Evolutionary conservation across 2,113 vertebrate species (phyloP).

Genomic region (Ictidomys tridecemlineatus): DNA sequence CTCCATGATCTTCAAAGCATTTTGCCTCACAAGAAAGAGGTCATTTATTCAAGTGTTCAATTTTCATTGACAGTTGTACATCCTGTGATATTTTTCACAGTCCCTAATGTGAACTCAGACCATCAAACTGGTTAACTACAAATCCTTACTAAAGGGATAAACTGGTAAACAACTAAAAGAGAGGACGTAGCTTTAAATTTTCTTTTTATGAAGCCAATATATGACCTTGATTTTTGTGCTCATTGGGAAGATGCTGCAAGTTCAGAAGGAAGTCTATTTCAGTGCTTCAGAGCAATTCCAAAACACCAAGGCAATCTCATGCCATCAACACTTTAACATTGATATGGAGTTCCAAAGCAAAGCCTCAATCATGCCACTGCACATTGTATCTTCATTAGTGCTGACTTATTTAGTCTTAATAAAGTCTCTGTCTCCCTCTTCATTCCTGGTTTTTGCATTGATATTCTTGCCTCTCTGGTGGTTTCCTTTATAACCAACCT

Average conservation of each 20-base stretch:
- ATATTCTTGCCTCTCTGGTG: background rate
- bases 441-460: background rate
- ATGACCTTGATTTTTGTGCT: slow-evolving; percentile 1
- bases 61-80: background rate
- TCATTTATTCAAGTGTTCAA: background rate
- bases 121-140: background rate
- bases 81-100: background rate
- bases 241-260: background rate
- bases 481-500: background rate
- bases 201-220: background rate
- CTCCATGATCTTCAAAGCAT: background rate
- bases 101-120: background rate
- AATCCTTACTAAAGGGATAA: background rate
- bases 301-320: background rate
- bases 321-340: background rate
- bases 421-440: background rate
- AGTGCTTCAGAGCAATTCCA: slow-evolving; percentile 46
- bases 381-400: background rate
- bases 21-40: background rate
- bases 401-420: slow-evolving; percentile 14
- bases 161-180: background rate
- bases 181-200: background rate
- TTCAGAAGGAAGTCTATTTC: background rate
- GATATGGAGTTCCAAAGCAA: slow-evolving; percentile 6
- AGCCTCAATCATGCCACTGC: background rate